Evolutionary conservation across 2,113 vertebrate species (phyloP).

Genomic region (Oryzias celebensis): DNA sequence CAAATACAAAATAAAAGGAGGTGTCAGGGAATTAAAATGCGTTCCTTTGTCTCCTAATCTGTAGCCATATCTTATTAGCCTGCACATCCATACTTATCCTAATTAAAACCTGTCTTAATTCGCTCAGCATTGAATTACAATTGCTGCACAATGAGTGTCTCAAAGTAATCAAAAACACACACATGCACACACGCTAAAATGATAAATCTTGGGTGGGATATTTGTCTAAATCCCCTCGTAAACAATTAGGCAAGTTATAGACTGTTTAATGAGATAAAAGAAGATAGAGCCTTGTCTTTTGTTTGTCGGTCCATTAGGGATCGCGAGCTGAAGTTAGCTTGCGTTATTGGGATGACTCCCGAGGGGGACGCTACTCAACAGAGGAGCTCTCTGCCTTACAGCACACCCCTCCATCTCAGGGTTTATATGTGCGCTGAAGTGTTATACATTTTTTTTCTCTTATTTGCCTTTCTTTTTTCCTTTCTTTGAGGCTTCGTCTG

Average conservation of each 20-base stretch:
- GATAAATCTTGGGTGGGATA: slow-evolving; percentile 62
- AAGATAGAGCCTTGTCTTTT: slow-evolving; percentile 71
- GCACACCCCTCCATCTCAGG: slow-evolving; percentile 19
- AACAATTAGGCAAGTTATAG: slow-evolving; percentile 79
- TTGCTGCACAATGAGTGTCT: slow-evolving; percentile 32
- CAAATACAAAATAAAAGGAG: slow-evolving; percentile 17
- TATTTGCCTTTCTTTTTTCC: slow-evolving; percentile 16
- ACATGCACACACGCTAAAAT: slow-evolving; percentile 32
- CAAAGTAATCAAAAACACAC: slow-evolving; percentile 16
- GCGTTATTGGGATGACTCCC: slow-evolving; percentile 64
- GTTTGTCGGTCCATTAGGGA: slow-evolving; percentile 65
- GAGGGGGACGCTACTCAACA: slow-evolving; percentile 51
- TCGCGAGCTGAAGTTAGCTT: slow-evolving; percentile 48
- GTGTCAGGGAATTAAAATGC: slow-evolving; percentile 29
- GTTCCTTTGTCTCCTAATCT: slow-evolving; percentile 63
- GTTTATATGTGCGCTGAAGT: slow-evolving; percentile 24
- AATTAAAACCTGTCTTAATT: slow-evolving; percentile 69
- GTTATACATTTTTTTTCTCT: slow-evolving; percentile 54
- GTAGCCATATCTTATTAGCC: slow-evolving; percentile 59
- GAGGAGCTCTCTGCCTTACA: slow-evolving; percentile 66
- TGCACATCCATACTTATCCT: slow-evolving; percentile 52
- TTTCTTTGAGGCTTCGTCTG: slow-evolving; percentile 1
- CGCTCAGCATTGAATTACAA: slow-evolving; percentile 52
- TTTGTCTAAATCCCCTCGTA: slow-evolving; percentile 72
- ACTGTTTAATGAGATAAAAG: slow-evolving; percentile 79